phyloP scores from a whole-genome alignment of 2,888 invertebrate genomes.

The Invenusta paracnida region DNA sequence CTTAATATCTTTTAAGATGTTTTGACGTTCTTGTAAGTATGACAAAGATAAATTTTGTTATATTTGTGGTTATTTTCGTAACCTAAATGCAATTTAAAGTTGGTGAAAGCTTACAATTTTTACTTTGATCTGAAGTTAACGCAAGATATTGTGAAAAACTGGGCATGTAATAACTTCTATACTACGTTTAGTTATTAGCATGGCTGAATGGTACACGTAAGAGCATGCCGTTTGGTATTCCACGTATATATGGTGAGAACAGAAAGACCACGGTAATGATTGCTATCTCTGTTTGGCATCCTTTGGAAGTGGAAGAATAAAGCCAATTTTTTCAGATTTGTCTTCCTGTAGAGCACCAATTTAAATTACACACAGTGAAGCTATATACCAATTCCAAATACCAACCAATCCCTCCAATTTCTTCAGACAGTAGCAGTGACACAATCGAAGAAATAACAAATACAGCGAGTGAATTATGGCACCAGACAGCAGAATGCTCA shows the following conservation, averaged over 20 bases:
- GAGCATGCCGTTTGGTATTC: neutral
- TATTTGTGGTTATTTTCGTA: too few species aligned
- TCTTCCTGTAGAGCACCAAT: neutral
- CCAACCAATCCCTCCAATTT: neutral
- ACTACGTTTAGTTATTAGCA: too few species aligned
- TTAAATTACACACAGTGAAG: neutral
- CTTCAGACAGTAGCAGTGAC: too few species aligned
- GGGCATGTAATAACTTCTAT: neutral
- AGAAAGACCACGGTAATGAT: neutral
- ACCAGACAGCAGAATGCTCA: neutral
- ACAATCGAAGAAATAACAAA: too few species aligned
- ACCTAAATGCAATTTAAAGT: too few species aligned
- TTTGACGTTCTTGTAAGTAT: too few species aligned
- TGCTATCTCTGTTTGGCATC: slow-evolving; percentile 7
- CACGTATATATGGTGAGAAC: slow-evolving; percentile 3
- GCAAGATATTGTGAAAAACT: too few species aligned
- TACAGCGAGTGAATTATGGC: neutral
- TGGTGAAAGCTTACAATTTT: too few species aligned
- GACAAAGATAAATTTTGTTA: too few species aligned
- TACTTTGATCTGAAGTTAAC: too few species aligned
- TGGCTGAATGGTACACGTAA: too few species aligned
- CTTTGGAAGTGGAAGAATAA: neutral
- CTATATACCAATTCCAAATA: neutral
- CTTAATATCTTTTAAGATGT: too few species aligned
- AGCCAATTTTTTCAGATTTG: neutral